Conservation (phyloP, 2,113 vertebrate species). For the Malaclemys terrapin region DNA sequence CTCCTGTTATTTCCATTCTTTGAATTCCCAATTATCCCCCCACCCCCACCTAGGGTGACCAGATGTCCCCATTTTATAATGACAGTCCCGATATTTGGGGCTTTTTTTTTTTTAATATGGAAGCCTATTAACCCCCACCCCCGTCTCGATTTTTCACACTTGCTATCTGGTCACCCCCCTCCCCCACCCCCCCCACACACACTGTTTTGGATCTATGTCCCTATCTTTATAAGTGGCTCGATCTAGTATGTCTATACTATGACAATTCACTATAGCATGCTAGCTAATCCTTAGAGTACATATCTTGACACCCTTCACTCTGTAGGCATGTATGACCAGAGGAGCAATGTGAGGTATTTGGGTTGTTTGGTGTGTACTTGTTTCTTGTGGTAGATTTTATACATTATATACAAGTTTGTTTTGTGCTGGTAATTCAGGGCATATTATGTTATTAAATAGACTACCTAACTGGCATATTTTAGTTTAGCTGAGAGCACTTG, state of each 20-base stretch:
- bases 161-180: too few species aligned
- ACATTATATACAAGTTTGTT: background rate
- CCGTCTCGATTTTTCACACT: too few species aligned
- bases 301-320: background rate
- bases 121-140: too few species aligned
- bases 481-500: background rate
- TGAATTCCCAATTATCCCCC: background rate
- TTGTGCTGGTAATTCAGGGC: background rate
- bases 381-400: background rate
- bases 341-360: background rate
- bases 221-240: slow-evolving; percentile 2
- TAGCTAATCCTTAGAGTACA: background rate
- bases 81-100: too few species aligned
- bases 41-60: background rate
- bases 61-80: too few species aligned
- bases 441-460: background rate
- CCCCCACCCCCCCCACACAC: too few species aligned
- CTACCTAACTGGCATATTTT: background rate
- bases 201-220: background rate
- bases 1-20: slow-evolving; percentile 16
- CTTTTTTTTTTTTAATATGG: too few species aligned
- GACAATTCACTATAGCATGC: background rate
- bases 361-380: background rate
- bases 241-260: background rate
- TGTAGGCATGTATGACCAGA: background rate